Evolutionary conservation across 2,113 vertebrate genomes (phyloP).

Genomic region (Pygoscelis adeliae): DNA sequence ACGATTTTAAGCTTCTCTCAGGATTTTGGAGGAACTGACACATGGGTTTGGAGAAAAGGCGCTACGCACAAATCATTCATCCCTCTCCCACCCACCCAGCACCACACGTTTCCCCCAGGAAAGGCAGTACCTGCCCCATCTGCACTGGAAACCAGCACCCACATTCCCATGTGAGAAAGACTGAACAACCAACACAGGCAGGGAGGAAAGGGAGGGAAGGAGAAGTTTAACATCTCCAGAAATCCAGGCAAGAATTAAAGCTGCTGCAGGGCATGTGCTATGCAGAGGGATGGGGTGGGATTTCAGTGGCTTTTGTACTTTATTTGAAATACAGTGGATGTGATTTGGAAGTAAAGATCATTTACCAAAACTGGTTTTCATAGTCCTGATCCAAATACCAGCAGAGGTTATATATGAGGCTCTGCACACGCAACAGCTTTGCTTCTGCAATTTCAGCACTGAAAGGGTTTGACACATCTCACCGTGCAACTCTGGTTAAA

Average conservation of each 20-base stretch:
- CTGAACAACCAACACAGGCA: background rate
- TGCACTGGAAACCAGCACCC: background rate
- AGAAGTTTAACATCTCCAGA: background rate
- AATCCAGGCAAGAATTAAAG: background rate
- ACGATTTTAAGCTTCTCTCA: background rate
- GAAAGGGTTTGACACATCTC: background rate
- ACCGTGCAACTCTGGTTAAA: background rate
- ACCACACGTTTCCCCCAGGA: accelerated
- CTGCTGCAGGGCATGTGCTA: background rate
- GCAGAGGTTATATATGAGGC: background rate
- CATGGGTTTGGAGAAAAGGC: background rate
- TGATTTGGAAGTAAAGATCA: background rate
- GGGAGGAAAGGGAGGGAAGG: background rate
- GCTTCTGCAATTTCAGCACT: background rate
- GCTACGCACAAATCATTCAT: accelerated
- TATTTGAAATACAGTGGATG: background rate
- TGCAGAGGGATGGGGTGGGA: background rate
- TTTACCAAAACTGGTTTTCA: background rate
- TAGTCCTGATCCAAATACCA: background rate
- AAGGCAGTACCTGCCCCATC: background rate
- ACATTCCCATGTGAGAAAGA: background rate
- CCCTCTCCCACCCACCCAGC: background rate
- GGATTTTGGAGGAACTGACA: background rate
- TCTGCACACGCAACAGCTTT: background rate
- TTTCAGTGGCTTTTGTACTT: background rate